phyloP scores from a whole-genome alignment of 2,888 invertebrate species.

The Sylvicola cinctus region DNA sequence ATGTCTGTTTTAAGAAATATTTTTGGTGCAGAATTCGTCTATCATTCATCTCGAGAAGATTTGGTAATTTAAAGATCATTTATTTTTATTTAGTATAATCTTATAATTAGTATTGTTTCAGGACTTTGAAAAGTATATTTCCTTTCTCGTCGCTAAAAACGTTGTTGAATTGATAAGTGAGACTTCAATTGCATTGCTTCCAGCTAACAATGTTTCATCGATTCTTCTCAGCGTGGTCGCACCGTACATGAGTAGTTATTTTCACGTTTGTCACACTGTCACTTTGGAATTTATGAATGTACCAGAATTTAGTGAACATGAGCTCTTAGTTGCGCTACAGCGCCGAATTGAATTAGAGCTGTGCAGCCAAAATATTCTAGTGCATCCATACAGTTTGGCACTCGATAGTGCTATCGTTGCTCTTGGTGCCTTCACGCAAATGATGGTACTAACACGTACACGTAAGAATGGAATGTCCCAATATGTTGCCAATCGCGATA shows the following conservation, averaged over 20 bases:
- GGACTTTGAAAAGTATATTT: constrained; percentile 17
- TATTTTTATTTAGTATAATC: neutral
- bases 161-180: constrained; percentile 1
- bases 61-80: constrained; percentile 11
- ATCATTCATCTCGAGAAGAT: constrained; percentile 30
- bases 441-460: too few relatives aligned
- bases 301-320: constrained; percentile 26
- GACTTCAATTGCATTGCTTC: constrained; percentile 18
- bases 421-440: constrained; percentile 22
- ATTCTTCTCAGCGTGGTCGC: constrained; percentile 36
- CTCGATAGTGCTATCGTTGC: constrained; percentile 41
- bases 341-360: constrained; percentile 33
- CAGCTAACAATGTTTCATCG: constrained; percentile 25
- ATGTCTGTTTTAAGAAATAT: neutral
- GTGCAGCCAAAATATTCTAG: constrained; percentile 17
- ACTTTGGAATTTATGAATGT: constrained; percentile 12
- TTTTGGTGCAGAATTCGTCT: constrained; percentile 42
- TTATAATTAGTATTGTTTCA: constrained; percentile 11
- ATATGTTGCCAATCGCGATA: constrained; percentile 7
- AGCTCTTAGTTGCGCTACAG: constrained; percentile 34
- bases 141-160: constrained; percentile 7
- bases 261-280: constrained; percentile 20
- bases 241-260: constrained; percentile 40
- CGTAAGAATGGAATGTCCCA: neutral
- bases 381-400: constrained; percentile 54